Evolutionary conservation across 2,797 vertebrate species (phyloP).

Genomic region (Chloroceryle inda): DNA sequence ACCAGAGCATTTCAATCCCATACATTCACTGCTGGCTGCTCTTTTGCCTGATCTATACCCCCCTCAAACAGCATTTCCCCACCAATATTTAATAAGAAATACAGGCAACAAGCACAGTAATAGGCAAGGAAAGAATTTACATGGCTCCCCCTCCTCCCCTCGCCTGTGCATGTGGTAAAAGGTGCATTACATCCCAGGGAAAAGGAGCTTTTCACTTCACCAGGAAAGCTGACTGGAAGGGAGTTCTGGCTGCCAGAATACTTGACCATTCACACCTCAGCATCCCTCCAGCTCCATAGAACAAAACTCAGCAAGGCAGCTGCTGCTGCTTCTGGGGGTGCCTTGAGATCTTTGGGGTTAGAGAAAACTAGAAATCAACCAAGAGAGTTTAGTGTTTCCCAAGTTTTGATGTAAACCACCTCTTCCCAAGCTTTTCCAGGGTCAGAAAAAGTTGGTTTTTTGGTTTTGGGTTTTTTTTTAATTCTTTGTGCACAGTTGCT

Average conservation of each 20-base stretch:
- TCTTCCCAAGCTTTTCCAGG: background rate
- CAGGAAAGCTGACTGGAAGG: background rate
- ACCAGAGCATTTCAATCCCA: background rate
- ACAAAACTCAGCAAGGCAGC: background rate
- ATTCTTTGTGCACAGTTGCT: background rate
- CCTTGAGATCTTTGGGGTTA: background rate
- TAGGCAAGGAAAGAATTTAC: background rate
- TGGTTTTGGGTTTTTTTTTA: background rate
- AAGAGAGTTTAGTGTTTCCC: background rate
- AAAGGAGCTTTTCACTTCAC: background rate
- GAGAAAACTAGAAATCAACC: background rate
- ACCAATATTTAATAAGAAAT: background rate
- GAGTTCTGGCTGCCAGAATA: background rate
- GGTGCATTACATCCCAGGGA: background rate
- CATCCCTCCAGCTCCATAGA: background rate
- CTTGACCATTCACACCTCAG: background rate
- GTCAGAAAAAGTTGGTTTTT: background rate
- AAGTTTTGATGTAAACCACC: background rate
- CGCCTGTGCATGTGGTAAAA: background rate
- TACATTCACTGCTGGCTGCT: background rate
- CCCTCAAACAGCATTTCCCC: background rate
- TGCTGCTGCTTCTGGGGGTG: background rate
- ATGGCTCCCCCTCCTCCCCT: fast-evolving
- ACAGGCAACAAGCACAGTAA: background rate
- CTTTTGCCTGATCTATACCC: background rate